Conservation (phyloP, 1,140 invertebrate genomes). For the Eurosta solidaginis region DNA sequence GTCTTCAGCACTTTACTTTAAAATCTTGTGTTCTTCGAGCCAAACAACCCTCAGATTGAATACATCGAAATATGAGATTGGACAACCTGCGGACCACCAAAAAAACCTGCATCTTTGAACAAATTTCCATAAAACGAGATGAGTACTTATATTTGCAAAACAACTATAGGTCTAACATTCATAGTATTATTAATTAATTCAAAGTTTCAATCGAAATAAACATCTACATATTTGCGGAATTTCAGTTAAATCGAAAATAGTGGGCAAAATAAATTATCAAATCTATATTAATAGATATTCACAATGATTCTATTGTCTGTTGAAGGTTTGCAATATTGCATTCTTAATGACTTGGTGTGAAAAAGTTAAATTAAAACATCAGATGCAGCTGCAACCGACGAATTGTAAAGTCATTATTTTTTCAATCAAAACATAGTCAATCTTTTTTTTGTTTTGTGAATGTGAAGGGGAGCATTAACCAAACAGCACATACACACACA, state of each 20-base stretch:
- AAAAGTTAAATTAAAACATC: slow-evolving; percentile 10
- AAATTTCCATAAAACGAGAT: too few relatives aligned
- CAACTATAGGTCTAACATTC: background rate
- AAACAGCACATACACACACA: background rate
- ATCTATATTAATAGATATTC: background rate
- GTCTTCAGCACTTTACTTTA: too few relatives aligned
- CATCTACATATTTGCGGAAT: too few relatives aligned
- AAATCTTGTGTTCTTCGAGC: too few relatives aligned
- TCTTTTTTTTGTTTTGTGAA: too few relatives aligned
- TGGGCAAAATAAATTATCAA: background rate
- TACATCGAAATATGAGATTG: too few relatives aligned
- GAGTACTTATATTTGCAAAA: too few relatives aligned
- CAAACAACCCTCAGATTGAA: too few relatives aligned
- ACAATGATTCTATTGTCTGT: background rate
- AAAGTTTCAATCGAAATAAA: background rate
- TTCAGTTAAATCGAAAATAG: slow-evolving; percentile 22
- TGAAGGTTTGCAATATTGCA: background rate
- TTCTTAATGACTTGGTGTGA: background rate
- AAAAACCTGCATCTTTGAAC: too few relatives aligned
- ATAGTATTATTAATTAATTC: background rate
- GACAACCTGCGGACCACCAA: too few relatives aligned
- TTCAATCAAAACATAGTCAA: background rate
- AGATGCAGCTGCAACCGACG: slow-evolving; percentile 9
- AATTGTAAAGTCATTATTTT: slow-evolving; percentile 16
- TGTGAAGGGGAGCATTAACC: too few relatives aligned